A percentile compares a stretch with the other conserved stretches of the same genome.
Conservation (phyloP, 2,113 vertebrate genomes). For the Porphyrio hochstetteri region DNA sequence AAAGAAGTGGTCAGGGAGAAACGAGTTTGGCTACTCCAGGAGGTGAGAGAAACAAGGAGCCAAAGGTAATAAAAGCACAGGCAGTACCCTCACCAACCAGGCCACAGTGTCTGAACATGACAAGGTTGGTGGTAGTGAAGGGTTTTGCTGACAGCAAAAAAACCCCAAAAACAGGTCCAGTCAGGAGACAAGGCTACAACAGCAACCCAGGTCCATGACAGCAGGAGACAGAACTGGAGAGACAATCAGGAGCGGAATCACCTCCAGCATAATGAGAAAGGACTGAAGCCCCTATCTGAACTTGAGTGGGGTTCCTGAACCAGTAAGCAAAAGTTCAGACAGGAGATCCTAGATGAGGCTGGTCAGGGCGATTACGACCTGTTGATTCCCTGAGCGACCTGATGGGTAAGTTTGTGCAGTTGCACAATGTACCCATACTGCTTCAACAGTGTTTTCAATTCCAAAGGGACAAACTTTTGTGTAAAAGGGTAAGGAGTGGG, state of each 20-base stretch:
- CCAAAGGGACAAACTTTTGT: neutral
- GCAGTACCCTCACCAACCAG: neutral
- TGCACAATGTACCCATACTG: neutral
- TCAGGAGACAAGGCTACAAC: neutral
- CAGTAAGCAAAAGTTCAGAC: neutral
- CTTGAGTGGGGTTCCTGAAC: neutral
- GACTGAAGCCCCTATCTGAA: neutral
- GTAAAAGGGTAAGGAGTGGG: neutral
- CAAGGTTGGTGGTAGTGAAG: neutral
- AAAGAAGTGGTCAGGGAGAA: neutral
- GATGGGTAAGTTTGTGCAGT: neutral
- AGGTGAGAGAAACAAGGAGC: neutral
- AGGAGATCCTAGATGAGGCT: neutral
- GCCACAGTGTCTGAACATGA: neutral
- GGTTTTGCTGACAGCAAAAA: neutral
- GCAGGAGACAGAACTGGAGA: neutral
- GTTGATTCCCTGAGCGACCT: neutral
- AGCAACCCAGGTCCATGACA: neutral
- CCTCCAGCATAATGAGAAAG: neutral
- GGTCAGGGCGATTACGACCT: neutral
- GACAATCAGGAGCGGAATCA: neutral
- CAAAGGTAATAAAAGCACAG: neutral
- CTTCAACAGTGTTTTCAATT: neutral
- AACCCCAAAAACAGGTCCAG: too few relatives aligned
- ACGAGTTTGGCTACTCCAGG: neutral